Percentiles rank a stretch among this genome's conserved stretches.
phyloP scores from a whole-genome alignment of 2,113 vertebrate genomes.

The Mobula birostris region DNA sequence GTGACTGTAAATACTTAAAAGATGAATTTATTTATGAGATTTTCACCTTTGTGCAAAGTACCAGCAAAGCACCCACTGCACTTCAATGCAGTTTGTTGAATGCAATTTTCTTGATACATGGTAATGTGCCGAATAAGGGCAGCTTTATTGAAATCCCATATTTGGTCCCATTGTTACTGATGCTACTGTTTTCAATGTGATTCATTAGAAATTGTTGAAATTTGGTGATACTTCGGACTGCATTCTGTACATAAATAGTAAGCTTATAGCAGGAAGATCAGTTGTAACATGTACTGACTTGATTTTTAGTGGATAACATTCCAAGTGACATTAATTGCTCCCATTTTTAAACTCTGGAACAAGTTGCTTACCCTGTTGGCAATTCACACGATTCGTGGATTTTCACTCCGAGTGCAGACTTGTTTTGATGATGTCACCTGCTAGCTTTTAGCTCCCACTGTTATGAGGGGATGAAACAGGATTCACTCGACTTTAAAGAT shows the following conservation, averaged over 20 bases:
- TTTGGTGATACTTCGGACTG: background rate
- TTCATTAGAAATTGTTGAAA: background rate
- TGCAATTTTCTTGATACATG: background rate
- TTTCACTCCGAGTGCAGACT: slow-evolving; percentile 28
- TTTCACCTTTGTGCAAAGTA: background rate
- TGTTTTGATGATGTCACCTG: slow-evolving; percentile 33
- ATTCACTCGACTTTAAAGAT: slow-evolving; percentile 34
- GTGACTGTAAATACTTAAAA: no score
- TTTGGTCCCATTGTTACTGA: background rate
- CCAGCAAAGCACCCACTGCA: background rate
- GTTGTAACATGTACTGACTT: background rate
- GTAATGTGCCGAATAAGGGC: background rate
- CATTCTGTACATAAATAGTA: background rate
- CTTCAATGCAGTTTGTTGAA: background rate
- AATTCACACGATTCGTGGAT: background rate
- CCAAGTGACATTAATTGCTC: background rate
- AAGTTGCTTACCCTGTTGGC: slow-evolving; percentile 1
- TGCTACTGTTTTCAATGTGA: no score
- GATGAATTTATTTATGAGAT: background rate
- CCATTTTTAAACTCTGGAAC: background rate
- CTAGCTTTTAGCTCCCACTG: slow-evolving; percentile 21
- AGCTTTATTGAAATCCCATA: background rate
- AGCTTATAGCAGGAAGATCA: background rate
- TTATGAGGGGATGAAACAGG: slow-evolving; percentile 31
- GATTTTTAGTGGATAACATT: background rate